phyloP scores from a whole-genome alignment of 2,797 vertebrate species.

The Pseudomugil tenellus region DNA sequence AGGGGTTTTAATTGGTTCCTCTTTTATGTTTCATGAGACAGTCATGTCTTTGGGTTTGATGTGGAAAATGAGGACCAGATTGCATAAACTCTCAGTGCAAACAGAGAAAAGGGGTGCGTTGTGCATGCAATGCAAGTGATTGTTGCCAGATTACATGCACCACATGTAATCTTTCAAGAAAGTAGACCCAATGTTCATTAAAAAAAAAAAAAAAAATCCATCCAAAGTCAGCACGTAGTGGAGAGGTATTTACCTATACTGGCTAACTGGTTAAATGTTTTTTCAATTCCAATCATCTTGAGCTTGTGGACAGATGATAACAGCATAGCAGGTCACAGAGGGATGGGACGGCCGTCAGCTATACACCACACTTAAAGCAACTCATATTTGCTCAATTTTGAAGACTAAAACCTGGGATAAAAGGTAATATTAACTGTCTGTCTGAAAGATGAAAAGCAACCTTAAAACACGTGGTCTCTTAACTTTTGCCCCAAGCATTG shows the following conservation, averaged over 20 bases:
- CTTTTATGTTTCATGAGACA: constrained; percentile 73
- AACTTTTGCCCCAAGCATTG: constrained; percentile 35
- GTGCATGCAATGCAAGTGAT: constrained; percentile 70
- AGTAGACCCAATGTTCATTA: constrained; percentile 45
- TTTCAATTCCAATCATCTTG: constrained; percentile 44
- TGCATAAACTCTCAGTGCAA: constrained; percentile 67
- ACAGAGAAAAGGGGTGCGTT: constrained; percentile 65
- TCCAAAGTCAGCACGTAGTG: constrained; percentile 52
- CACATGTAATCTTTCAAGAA: constrained; percentile 66
- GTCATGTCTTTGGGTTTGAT: constrained; percentile 71
- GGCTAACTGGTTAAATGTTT: constrained; percentile 65
- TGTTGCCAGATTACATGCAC: constrained; percentile 66
- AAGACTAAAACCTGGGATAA: constrained; percentile 75
- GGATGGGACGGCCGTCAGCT: constrained; percentile 67
- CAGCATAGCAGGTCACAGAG: constrained; percentile 57
- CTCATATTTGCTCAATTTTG: constrained; percentile 75
- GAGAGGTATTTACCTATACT: constrained; percentile 44
- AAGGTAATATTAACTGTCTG: constrained; percentile 76
- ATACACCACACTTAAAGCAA: constrained; percentile 69
- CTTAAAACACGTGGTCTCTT: constrained; percentile 44
- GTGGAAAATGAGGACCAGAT: constrained; percentile 78
- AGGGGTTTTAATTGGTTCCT: constrained; percentile 64
- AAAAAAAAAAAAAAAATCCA: too few species aligned
- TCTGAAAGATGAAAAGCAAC: constrained; percentile 74
- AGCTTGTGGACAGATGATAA: constrained; percentile 48